Evolutionary conservation across 2,113 vertebrate genomes (phyloP), one percentile per base, ranked within the genome.

Genomic region (Clarias batrachus): DNA sequence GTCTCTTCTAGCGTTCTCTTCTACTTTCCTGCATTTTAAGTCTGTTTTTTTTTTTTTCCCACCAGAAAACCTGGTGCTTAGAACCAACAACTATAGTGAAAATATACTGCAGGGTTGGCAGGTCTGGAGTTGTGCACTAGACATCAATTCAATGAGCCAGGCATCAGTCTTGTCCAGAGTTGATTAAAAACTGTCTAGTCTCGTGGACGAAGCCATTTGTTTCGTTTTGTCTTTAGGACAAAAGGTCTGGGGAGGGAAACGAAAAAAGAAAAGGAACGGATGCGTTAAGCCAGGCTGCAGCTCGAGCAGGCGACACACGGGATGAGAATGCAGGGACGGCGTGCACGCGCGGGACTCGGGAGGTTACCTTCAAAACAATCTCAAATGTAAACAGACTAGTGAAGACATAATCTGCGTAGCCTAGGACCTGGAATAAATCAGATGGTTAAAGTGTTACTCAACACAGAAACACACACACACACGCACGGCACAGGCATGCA

Each of bases 381-480:
- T 99, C 97, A 99, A 97, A 98, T 94, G 97, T 97, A 99, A 99
- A 99, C 96, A 97, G 96, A 96, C 97, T 97, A 97, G 97, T 98
- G 98, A 99, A 99, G 97, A 97, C 97, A 97, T 98, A 98, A 97
- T 99, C 97, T 97, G 97, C 97, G 94, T 98, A 98, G 96, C 97
- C 97, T 97, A 99, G 97, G 95, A 99, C 96, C 98, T 99, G 97
- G 94, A 97, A 98, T 94, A 96, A 97, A 97, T 94, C 93, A 97
- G 94, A 98, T 92, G 96, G 94, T 94, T 94, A 96, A 92, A 94
- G 94, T 89, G 92, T 99, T 97, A 98, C 91, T 96, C 95, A 92
- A 93, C 85, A 90, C 90, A 89, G 92, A 95, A 91, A 93, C 76
- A 76, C 65, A 76, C 65, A 93, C 93, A 94, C 91, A 94, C 90